Conservation (phyloP, 2,113 vertebrate genomes). For the Beaufortia kweichowensis region DNA sequence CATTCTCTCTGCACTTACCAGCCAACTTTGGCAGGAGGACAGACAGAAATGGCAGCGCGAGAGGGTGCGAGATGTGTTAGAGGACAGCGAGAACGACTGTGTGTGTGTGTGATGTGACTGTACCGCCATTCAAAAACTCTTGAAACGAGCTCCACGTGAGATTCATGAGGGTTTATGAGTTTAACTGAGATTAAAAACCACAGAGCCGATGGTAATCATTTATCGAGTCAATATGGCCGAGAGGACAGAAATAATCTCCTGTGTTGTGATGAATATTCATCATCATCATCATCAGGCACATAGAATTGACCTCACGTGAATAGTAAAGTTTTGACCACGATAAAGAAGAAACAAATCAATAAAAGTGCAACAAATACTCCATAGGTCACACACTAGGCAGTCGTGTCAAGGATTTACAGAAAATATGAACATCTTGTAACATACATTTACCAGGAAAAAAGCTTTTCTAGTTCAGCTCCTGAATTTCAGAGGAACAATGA, state of each 20-base stretch:
- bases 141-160: background rate
- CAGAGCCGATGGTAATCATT: constrained; percentile 36
- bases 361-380: constrained; percentile 16
- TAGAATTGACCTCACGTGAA: too few species aligned
- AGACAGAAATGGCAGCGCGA: background rate
- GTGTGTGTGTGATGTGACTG: background rate
- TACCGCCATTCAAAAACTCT: background rate
- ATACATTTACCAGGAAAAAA: background rate
- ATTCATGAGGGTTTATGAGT: background rate
- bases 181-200: constrained; percentile 25
- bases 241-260: constrained; percentile 28
- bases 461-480: background rate
- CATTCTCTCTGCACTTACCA: constrained; percentile 30
- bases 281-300: background rate
- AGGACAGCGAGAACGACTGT: background rate
- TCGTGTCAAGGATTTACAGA: background rate
- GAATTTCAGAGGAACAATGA: constrained; percentile 18
- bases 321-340: too few species aligned
- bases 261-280: constrained; percentile 6
- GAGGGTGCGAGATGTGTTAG: background rate
- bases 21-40: constrained; percentile 10
- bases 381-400: constrained; percentile 29
- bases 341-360: constrained; percentile 18
- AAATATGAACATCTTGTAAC: constrained; percentile 28
- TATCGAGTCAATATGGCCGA: constrained; percentile 15